Conservation (phyloP, 2,888 invertebrate species). For the Rhingia campestris region DNA sequence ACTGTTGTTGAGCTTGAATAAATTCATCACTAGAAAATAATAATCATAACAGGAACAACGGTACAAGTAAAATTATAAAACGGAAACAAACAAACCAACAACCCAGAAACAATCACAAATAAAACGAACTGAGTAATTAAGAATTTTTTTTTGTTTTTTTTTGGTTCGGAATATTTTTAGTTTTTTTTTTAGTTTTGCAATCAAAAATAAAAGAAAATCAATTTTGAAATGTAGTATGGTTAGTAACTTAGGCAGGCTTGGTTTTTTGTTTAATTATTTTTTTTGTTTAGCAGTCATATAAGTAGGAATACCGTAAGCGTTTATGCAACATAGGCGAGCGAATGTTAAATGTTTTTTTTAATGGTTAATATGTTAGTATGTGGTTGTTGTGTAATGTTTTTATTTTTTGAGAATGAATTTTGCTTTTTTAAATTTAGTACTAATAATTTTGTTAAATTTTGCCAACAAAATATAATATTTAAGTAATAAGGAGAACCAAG, state of each 20-base stretch:
- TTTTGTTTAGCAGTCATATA: slow-evolving; percentile 22
- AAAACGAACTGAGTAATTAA: slow-evolving; percentile 46
- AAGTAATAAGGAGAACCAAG: slow-evolving; percentile 72
- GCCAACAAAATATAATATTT: slow-evolving; percentile 45
- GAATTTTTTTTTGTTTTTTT: neutral
- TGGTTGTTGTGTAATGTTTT: slow-evolving; percentile 34
- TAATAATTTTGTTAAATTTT: slow-evolving; percentile 22
- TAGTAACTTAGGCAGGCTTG: slow-evolving; percentile 60
- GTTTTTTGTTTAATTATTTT: neutral
- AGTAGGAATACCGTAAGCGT: slow-evolving; percentile 37
- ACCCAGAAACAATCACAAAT: slow-evolving; percentile 68
- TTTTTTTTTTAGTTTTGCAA: slow-evolving; percentile 22
- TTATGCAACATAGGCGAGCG: slow-evolving; percentile 58
- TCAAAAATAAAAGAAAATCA: slow-evolving; percentile 27
- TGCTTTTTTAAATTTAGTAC: slow-evolving; percentile 9
- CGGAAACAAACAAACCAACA: slow-evolving; percentile 70
- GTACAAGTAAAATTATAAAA: slow-evolving; percentile 82
- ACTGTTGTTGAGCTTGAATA: slow-evolving; percentile 98
- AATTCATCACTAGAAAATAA: slow-evolving; percentile 98
- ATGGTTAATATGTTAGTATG: slow-evolving; percentile 59
- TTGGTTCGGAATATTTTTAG: neutral
- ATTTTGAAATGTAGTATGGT: slow-evolving; percentile 61
- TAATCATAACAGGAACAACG: slow-evolving; percentile 89
- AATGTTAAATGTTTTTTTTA: slow-evolving; percentile 54
- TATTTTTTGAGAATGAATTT: slow-evolving; percentile 23